Evolutionary conservation across 2,113 vertebrate genomes (phyloP).

Genomic region (Melanocharis versteri): DNA sequence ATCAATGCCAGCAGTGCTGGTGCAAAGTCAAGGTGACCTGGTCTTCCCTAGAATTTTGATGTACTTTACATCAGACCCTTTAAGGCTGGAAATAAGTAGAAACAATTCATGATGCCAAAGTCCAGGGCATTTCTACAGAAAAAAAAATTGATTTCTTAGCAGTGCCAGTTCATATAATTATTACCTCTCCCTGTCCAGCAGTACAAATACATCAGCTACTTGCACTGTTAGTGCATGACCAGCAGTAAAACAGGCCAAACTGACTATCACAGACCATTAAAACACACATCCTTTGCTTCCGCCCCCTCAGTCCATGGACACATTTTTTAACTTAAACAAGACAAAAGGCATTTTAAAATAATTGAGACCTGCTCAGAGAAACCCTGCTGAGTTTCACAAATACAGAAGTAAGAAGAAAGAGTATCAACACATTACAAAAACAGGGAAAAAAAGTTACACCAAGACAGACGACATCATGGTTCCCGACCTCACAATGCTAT

Average conservation of each 20-base stretch:
- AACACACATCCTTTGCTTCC: not conserved
- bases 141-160: not conserved
- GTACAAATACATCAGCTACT: conserved; percentile 8
- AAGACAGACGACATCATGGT: conserved; percentile 39
- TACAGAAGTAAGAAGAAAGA: conserved; percentile 62
- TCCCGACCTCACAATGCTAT: conserved; percentile 56
- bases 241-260: conserved; percentile 49
- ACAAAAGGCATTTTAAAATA: conserved; percentile 65
- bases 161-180: not conserved
- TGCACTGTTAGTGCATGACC: conserved; percentile 46
- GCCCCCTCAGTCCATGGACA: not conserved
- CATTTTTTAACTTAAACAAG: conserved; percentile 36
- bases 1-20: not conserved
- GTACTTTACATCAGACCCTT: not conserved
- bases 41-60: not conserved
- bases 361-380: conserved; percentile 89
- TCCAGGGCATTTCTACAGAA: not conserved
- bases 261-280: conserved; percentile 20
- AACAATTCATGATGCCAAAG: not conserved
- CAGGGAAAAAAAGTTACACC: conserved; percentile 27
- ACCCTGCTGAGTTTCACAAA: conserved; percentile 60
- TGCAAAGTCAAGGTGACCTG: not conserved
- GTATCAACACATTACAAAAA: conserved; percentile 43
- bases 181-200: conserved; percentile 58
- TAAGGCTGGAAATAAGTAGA: not conserved